phyloP scores from a whole-genome alignment of 2,888 invertebrate species.

The Scaptomyza reducta region DNA sequence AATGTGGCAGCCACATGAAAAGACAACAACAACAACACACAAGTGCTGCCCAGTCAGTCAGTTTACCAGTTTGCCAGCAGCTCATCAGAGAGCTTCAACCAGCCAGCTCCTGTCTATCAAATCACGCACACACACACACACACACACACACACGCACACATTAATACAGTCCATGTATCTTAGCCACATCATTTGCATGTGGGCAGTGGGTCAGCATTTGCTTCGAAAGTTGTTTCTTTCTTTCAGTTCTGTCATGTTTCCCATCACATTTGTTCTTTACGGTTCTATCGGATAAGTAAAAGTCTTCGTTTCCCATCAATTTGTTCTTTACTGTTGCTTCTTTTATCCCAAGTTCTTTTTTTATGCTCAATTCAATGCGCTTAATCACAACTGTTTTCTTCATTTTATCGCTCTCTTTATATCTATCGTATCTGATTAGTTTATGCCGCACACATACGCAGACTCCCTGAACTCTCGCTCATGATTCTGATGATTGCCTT shows the following conservation, averaged over 20 bases:
- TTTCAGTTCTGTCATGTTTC: slow-evolving; percentile 23
- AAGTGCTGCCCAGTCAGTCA: slow-evolving; percentile 15
- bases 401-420: background rate
- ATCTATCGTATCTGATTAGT: background rate
- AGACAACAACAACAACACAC: slow-evolving; percentile 39
- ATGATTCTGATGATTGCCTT: slow-evolving; percentile 24
- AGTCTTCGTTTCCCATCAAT: slow-evolving; percentile 21
- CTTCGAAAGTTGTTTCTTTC: slow-evolving; percentile 49
- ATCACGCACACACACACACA: slow-evolving; percentile 16
- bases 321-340: slow-evolving; percentile 32
- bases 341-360: slow-evolving; percentile 33
- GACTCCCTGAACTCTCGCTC: slow-evolving; percentile 27
- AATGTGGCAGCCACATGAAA: slow-evolving; percentile 39
- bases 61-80: slow-evolving; percentile 20
- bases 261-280: slow-evolving; percentile 36
- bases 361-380: slow-evolving; percentile 22
- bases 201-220: slow-evolving; percentile 70
- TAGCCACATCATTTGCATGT: slow-evolving; percentile 65
- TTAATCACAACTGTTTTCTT: slow-evolving; percentile 22
- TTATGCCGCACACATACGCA: background rate
- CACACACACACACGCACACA: slow-evolving; percentile 12
- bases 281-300: slow-evolving; percentile 20
- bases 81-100: slow-evolving; percentile 5
- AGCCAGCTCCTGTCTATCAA: slow-evolving; percentile 47
- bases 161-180: background rate